Base-by-base conservation (phyloP, 2,888 invertebrate species). In the Phasia obesa region DNA sequence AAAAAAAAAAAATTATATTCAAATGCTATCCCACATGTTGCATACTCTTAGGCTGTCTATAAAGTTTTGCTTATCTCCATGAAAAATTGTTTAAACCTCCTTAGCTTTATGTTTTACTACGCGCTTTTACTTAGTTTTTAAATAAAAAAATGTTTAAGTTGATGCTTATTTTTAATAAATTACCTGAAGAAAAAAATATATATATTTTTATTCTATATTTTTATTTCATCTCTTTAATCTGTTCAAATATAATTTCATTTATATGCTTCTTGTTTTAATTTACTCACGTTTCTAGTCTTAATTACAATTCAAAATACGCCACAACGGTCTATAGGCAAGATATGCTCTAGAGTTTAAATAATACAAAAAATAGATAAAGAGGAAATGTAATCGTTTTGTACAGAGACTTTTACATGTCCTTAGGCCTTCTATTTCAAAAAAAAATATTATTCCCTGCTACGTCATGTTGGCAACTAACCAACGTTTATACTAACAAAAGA, bases 261-360 rank as follows among this genome's bases (percentile, higher is more conserved):
- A n/a, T n/a, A 4, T 59, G 9, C 27, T 31, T 9, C n/a, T 13
- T 23, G 27, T 76, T 59, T 25, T 31, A 81, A 77, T 73, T 77
- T 25, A 23, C 62, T 74, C 73, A 77, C 77, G 73, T 64, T 73
- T 47, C 53, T 35, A 53, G 44, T 57, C 77, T 62, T 55, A 69
- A 82, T 82, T 77, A 77, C 73, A 77, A 69, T 82, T 57, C 67
- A n/a, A 73, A 74, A 74, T 60, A 64, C 67, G 35, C 35, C 47
- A 23, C 17, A 64, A 5, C n/a, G n/a, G n/a, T 60, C 51, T 25
- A 42, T 19, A 51, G 51, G 42, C 25, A 59, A 19, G 13, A 4
- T 57, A 64, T 35, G 21, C 70, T 70, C 55, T 38, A 23, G 77
- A 25, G 70, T 70, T 15, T 47, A 47, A 64, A 64, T 38, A 60